Percentiles rank a stretch among this genome's conserved stretches.
Conservation (phyloP, 2,888 invertebrate genomes). For the Chirona hameri region DNA sequence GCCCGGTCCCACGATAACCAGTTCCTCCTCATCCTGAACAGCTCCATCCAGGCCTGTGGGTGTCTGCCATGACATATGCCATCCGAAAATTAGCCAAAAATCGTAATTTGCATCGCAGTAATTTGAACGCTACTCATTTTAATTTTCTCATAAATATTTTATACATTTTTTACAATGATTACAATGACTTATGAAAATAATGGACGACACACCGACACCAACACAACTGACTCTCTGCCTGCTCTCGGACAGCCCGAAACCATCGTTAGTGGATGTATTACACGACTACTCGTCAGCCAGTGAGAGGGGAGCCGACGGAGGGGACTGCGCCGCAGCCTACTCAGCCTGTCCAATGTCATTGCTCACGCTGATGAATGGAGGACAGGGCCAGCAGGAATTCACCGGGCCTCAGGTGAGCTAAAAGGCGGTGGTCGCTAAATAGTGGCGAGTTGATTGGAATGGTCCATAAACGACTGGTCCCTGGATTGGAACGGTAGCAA, state of each 20-base stretch:
- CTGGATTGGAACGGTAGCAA: not conserved
- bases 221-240: not conserved
- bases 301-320: conserved; percentile 27
- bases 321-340: conserved; percentile 30
- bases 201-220: not conserved
- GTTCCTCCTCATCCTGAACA: not conserved
- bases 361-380: not conserved
- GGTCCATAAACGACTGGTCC: not conserved
- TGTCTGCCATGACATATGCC: too few species aligned
- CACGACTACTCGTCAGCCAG: conserved; percentile 30
- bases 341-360: conserved; percentile 31
- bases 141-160: not conserved
- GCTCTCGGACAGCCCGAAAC: conserved; percentile 28
- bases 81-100: too few species aligned
- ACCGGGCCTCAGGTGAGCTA: not conserved
- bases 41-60: accelerated
- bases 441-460: not conserved
- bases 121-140: not conserved
- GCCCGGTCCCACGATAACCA: too few species aligned
- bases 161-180: not conserved
- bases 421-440: not conserved
- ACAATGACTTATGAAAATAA: not conserved
- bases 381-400: not conserved
- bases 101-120: too few species aligned
- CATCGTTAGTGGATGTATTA: conserved; percentile 30